Conservation (phyloP, 2,797 vertebrate genomes). For the Pipistrellus kuhlii region DNA sequence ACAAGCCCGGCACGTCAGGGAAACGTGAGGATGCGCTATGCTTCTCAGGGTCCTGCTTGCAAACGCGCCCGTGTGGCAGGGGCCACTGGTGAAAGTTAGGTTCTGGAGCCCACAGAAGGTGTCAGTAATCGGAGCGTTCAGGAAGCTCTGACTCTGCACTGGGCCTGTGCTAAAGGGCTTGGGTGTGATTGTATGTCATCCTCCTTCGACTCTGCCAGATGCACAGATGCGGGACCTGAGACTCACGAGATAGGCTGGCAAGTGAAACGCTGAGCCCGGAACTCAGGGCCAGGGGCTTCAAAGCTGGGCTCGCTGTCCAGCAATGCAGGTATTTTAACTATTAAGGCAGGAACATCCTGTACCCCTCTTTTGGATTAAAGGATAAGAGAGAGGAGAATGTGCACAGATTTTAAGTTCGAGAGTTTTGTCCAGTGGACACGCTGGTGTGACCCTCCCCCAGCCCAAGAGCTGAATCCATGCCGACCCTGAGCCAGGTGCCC, state of each 20-base stretch:
- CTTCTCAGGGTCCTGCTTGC: too few species aligned
- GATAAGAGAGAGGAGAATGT: not conserved
- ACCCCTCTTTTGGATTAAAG: not conserved
- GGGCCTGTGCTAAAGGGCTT: not conserved
- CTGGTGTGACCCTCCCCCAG: not conserved
- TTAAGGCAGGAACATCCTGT: not conserved
- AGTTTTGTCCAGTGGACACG: not conserved
- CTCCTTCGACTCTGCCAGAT: not conserved
- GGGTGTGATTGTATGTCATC: not conserved
- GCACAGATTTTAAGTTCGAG: not conserved
- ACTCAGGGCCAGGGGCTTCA: too few species aligned
- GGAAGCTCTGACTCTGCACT: rapidly evolving
- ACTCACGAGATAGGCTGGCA: not conserved
- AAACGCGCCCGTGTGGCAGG: rapidly evolving
- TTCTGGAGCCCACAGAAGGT: not conserved
- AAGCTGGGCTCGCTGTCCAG: not conserved
- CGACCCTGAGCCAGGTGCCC: not conserved
- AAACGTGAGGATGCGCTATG: rapidly evolving
- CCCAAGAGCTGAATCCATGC: rapidly evolving
- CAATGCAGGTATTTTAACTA: not conserved
- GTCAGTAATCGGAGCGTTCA: rapidly evolving
- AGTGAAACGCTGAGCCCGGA: not conserved
- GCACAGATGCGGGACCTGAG: not conserved
- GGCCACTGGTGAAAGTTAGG: not conserved
- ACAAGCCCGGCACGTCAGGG: not conserved